Percentiles rank a stretch among this genome's conserved stretches.
Evolutionary conservation across 2,888 invertebrate genomes (phyloP).

Genomic region (Cyclophora albipunctata): DNA sequence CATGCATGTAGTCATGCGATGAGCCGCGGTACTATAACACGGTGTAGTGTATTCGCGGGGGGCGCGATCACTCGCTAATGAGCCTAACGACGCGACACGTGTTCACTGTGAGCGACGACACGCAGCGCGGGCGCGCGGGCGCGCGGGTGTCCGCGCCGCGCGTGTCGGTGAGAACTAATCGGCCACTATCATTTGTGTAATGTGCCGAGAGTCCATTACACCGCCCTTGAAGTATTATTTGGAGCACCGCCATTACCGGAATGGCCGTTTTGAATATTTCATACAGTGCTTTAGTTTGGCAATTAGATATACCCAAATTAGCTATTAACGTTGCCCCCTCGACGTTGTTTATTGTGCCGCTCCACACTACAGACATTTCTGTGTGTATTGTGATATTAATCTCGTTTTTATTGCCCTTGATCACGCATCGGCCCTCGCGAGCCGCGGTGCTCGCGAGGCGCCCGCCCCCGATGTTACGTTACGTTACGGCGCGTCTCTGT

Average conservation of each 20-base stretch:
- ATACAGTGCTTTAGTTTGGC: constrained; percentile 21
- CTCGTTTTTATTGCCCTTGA: constrained; percentile 18
- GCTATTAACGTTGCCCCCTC: constrained; percentile 19
- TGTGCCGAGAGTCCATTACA: constrained; percentile 6
- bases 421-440: constrained; percentile 12
- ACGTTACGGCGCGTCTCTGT: too few relatives aligned
- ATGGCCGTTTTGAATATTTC: constrained; percentile 22
- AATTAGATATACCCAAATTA: constrained; percentile 22
- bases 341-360: constrained; percentile 16
- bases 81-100: too few relatives aligned
- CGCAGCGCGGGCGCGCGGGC: neutral
- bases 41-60: too few relatives aligned
- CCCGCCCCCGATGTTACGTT: neutral
- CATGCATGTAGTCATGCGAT: too few relatives aligned
- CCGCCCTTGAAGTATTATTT: constrained; percentile 10
- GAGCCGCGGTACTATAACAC: too few relatives aligned
- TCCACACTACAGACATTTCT: constrained; percentile 16
- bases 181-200: constrained; percentile 10
- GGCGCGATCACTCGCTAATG: too few relatives aligned
- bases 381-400: constrained; percentile 22
- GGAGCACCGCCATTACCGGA: constrained; percentile 12
- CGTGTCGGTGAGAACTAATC: neutral
- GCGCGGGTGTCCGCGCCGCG: constrained; percentile 3
- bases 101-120: too few relatives aligned
- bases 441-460: neutral